Conservation (phyloP, 2,888 invertebrate species). For the Drosophila infuscata region DNA sequence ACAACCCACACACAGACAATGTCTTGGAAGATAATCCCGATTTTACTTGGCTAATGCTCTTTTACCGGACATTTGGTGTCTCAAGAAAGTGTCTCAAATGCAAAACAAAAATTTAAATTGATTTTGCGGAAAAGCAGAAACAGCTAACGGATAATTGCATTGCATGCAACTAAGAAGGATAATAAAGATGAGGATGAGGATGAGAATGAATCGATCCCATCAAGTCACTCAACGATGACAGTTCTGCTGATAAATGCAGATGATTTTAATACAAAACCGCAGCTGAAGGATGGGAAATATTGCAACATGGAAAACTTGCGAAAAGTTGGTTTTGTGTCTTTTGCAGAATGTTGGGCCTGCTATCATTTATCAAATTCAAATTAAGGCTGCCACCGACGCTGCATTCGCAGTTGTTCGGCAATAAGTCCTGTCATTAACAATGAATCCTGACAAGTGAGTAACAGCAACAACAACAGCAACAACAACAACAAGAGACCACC, state of each 20-base stretch:
- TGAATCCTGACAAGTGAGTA: slow-evolving; percentile 72
- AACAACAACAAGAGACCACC: slow-evolving; percentile 33
- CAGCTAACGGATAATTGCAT: slow-evolving; percentile 50
- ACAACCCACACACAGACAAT: not conserved
- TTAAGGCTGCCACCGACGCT: slow-evolving; percentile 60
- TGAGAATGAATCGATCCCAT: not conserved
- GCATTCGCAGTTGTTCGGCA: slow-evolving; percentile 54
- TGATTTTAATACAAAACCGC: not conserved
- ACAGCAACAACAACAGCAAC: slow-evolving; percentile 30
- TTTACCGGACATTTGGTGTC: slow-evolving; percentile 9
- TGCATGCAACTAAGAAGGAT: slow-evolving; percentile 52
- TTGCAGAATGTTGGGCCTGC: slow-evolving; percentile 20
- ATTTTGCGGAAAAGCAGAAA: slow-evolving; percentile 12
- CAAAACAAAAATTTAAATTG: slow-evolving; percentile 44
- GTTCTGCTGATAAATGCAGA: not conserved
- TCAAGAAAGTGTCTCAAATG: not conserved
- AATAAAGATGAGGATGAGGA: slow-evolving; percentile 19
- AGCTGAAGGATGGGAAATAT: not conserved
- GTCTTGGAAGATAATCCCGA: slow-evolving; percentile 5
- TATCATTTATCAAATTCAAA: slow-evolving; percentile 83
- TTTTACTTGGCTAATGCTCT: slow-evolving; percentile 30
- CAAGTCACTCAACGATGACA: slow-evolving; percentile 28
- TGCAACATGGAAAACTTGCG: not conserved
- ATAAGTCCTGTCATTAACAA: slow-evolving; percentile 73
- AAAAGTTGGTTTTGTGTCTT: slow-evolving; percentile 8